Evolutionary conservation across 2,888 invertebrate species (phyloP).

Genomic region (Julus scanicus): DNA sequence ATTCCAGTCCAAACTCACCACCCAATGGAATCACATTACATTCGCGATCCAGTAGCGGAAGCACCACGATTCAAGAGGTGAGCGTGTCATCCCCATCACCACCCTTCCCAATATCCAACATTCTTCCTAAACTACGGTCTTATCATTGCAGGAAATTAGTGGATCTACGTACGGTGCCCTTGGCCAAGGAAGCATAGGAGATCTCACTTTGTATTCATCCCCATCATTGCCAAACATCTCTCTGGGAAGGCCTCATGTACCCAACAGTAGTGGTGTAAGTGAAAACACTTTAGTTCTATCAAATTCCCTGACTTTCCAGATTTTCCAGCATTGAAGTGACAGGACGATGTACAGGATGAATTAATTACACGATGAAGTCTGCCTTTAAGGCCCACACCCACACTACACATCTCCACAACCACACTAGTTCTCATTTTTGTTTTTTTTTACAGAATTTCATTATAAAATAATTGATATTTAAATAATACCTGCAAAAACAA

Average conservation of each 20-base stretch:
- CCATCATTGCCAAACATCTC: slow-evolving; percentile 98
- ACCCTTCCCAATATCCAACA: not conserved
- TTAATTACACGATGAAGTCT: too few species aligned
- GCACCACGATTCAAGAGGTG: slow-evolving; percentile 79
- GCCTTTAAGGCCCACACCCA: too few species aligned
- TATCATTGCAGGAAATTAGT: slow-evolving; percentile 75
- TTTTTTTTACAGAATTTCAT: too few species aligned
- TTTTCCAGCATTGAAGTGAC: too few species aligned
- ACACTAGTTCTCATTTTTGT: too few species aligned
- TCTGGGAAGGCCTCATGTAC: slow-evolving; percentile 78
- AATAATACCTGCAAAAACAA: not conserved
- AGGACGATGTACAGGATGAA: too few species aligned
- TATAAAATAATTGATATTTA: too few species aligned
- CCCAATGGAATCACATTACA: slow-evolving; percentile 74
- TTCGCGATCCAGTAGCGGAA: slow-evolving; percentile 72
- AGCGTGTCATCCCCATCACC: not conserved
- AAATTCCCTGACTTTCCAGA: not conserved
- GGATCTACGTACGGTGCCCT: slow-evolving; percentile 72
- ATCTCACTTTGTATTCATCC: slow-evolving; percentile 85
- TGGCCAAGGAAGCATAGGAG: slow-evolving; percentile 63
- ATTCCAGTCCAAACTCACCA: slow-evolving; percentile 81
- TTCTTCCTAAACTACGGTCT: not conserved
- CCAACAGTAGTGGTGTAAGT: slow-evolving; percentile 60
- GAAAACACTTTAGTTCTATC: slow-evolving; percentile 16
- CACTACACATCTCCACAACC: too few species aligned